These are phyloP conservation scores for Mormyrus hasselquistii DNA, from an alignment of 2,797 vertebrate species.

Conservation along the genomic window DNA sequence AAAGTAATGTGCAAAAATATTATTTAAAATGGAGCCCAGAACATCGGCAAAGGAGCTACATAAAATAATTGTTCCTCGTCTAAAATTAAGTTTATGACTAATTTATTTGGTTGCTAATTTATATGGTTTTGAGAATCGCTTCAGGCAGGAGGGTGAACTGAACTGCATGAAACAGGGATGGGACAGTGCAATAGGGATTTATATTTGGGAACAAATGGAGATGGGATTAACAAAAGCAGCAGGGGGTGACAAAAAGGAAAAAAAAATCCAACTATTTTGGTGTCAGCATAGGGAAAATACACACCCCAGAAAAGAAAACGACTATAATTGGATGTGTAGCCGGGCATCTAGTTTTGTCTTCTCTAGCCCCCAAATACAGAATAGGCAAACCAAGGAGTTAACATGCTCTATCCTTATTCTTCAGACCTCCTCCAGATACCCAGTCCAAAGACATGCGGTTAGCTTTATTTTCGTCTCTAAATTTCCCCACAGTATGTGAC, in stretches of 20 bases:
- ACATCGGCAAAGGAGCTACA: not conserved
- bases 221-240: constrained; percentile 3
- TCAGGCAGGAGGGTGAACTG: not conserved
- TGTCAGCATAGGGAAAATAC: not conserved
- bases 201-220: not conserved
- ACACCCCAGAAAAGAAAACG: not conserved
- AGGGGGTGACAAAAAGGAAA: not conserved
- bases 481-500: not conserved
- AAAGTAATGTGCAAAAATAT: not conserved
- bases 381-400: not conserved
- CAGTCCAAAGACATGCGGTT: not conserved
- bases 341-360: not conserved
- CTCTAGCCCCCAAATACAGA: not conserved
- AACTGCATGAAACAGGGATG: not conserved
- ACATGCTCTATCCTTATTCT: not conserved
- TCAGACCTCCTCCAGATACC: not conserved
- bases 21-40: not conserved
- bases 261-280: constrained; percentile 7
- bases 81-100: constrained; percentile 5
- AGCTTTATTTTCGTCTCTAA: not conserved
- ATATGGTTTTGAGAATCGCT: constrained; percentile 3
- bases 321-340: not conserved
- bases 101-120: constrained; percentile 9
- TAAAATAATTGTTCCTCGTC: not conserved
- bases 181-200: not conserved